Percentiles rank a stretch among this genome's conserved stretches.
phyloP scores from a whole-genome alignment of 2,113 vertebrate species.

The Catagonus wagneri region DNA sequence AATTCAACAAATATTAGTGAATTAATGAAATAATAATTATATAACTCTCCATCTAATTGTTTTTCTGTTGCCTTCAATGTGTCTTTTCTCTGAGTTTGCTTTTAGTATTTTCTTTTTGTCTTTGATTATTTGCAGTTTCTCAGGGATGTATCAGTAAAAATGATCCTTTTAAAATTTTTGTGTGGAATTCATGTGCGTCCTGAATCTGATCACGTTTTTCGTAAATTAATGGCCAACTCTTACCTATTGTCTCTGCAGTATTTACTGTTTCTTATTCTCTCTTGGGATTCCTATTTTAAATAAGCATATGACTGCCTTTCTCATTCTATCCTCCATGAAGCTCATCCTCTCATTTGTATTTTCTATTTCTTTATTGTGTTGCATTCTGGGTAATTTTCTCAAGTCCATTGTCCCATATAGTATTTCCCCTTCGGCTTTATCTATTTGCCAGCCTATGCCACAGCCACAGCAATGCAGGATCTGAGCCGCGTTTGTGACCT shows the following conservation, averaged over 20 bases:
- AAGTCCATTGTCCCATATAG: not conserved
- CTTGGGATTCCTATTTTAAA: not conserved
- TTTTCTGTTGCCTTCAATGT: not conserved
- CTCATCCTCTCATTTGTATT: not conserved
- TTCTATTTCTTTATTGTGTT: not conserved
- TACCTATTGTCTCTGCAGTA: not conserved
- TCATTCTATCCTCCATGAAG: not conserved
- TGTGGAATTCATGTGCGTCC: not conserved
- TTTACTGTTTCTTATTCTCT: constrained; percentile 4
- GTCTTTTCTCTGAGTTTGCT: not conserved
- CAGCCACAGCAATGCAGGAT: too few relatives aligned
- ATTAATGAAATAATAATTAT: not conserved
- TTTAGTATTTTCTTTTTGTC: not conserved
- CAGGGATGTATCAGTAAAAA: not conserved
- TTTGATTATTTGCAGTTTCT: constrained; percentile 24
- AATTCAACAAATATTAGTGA: constrained; percentile 27
- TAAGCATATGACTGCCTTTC: not conserved
- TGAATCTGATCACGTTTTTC: constrained; percentile 6
- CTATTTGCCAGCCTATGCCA: too few relatives aligned
- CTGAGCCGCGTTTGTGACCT: too few relatives aligned
- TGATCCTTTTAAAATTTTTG: not conserved
- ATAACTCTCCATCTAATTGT: not conserved
- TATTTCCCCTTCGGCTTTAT: not conserved
- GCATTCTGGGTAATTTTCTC: constrained; percentile 28
- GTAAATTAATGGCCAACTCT: not conserved